A percentile compares a stretch with the other conserved stretches of the same genome.
Conservation (phyloP, 1,140 invertebrate species). For the Berghia stephanieae region DNA sequence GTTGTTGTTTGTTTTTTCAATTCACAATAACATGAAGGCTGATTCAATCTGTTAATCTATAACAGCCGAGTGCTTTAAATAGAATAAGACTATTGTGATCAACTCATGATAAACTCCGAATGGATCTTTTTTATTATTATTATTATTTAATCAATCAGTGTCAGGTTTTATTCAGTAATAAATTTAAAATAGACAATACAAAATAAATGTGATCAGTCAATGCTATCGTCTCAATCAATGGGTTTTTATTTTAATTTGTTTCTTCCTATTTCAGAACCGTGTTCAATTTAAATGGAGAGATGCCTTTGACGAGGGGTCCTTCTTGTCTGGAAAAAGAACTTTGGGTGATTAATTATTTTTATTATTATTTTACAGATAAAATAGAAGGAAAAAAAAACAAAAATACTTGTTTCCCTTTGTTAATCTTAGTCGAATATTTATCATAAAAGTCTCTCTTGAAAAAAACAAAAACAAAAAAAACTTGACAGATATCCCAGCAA, state of each 20-base stretch:
- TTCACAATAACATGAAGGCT: background rate
- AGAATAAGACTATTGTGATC: too few species aligned
- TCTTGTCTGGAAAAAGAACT: constrained; percentile 92
- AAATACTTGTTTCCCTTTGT: background rate
- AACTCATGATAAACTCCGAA: too few species aligned
- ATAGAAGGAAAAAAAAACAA: too few species aligned
- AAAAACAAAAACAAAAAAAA: background rate
- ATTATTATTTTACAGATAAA: background rate
- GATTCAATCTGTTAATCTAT: background rate
- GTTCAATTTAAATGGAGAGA: constrained; percentile 98
- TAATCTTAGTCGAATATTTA: background rate
- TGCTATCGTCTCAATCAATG: background rate
- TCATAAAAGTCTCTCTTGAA: background rate
- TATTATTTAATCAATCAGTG: too few species aligned
- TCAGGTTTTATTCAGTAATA: too few species aligned
- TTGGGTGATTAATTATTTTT: constrained; percentile 75
- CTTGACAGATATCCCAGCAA: too few species aligned
- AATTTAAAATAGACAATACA: too few species aligned
- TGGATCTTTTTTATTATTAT: too few species aligned
- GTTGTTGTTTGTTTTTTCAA: background rate
- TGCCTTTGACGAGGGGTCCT: constrained; percentile 95
- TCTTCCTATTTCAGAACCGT: constrained; percentile 58
- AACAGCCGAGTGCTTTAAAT: too few species aligned
- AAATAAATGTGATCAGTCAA: too few species aligned
- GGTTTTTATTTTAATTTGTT: background rate